These are phyloP conservation scores for Adineta ricciae DNA, from an alignment of 2,888 invertebrate genomes.

Conservation along the genomic window DNA sequence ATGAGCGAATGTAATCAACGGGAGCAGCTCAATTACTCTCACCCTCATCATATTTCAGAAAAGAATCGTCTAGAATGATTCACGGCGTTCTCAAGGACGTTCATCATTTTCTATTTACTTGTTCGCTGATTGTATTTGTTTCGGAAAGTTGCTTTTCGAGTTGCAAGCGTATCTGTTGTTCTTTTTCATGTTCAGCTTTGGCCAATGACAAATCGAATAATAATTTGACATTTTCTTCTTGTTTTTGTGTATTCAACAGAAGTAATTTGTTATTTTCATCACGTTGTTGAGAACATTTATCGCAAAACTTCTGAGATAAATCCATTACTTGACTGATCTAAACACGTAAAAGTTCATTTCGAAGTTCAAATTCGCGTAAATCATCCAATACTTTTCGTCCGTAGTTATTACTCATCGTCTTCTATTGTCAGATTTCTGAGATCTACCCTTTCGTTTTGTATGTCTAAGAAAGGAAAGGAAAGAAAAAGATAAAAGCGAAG, in stretches of 20 bases:
- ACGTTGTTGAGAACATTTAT: constrained; percentile 1
- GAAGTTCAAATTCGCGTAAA: not conserved
- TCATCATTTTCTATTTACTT: not conserved
- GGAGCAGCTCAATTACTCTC: not conserved
- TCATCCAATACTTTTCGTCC: not conserved
- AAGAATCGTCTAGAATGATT: not conserved
- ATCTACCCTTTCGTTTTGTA: not conserved
- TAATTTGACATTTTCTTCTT: constrained; percentile 9
- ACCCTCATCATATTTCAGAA: not conserved
- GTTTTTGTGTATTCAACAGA: not conserved
- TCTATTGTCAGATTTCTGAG: not conserved
- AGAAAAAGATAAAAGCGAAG: not conserved
- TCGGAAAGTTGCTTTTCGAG: not conserved
- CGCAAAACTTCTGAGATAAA: not conserved
- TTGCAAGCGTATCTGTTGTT: not conserved
- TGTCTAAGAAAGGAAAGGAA: not conserved
- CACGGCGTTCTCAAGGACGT: not conserved
- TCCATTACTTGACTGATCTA: constrained; percentile 11
- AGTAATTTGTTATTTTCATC: constrained; percentile 7
- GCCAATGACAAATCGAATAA: constrained; percentile 8
- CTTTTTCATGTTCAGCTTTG: constrained; percentile 8
- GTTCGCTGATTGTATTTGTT: not conserved
- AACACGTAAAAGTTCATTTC: not conserved
- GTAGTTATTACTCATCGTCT: not conserved
- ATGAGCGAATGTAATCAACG: not conserved